Conservation (phyloP, 2,888 invertebrate genomes). For the Zeuzera pyrina region DNA sequence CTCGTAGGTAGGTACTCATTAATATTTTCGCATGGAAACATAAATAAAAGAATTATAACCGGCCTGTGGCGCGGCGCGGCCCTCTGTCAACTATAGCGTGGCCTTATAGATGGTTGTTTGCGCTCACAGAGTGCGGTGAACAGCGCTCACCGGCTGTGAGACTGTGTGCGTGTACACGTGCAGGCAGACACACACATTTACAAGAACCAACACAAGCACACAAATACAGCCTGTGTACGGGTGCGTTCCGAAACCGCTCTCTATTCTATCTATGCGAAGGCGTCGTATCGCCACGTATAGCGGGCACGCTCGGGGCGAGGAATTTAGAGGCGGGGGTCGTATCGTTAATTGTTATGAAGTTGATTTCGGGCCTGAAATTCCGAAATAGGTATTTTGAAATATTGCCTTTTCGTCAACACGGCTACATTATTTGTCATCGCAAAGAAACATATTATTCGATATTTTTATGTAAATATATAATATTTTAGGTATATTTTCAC, state of each 20-base stretch:
- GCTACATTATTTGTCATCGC: slow-evolving; percentile 23
- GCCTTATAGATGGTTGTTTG: slow-evolving; percentile 75
- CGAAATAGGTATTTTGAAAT: slow-evolving; percentile 71
- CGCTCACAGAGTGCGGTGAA: slow-evolving; percentile 75
- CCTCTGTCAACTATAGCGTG: slow-evolving; percentile 72
- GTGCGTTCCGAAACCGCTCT: slow-evolving; percentile 74
- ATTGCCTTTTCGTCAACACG: slow-evolving; percentile 54
- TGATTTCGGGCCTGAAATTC: slow-evolving; percentile 73
- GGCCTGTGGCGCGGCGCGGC: slow-evolving; percentile 55
- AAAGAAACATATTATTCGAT: slow-evolving; percentile 6
- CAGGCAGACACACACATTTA: slow-evolving; percentile 29
- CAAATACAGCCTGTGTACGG: slow-evolving; percentile 41
- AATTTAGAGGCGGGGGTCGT: slow-evolving; percentile 74
- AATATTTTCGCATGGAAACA: no score
- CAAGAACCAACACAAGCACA: slow-evolving; percentile 26
- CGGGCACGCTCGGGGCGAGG: slow-evolving; percentile 72
- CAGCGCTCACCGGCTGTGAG: slow-evolving; percentile 67
- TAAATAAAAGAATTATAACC: slow-evolving; percentile 29
- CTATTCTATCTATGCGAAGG: slow-evolving; percentile 74
- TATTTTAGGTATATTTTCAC: no score
- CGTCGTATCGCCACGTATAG: slow-evolving; percentile 63
- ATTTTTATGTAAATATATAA: not conserved
- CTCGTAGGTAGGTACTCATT: no score
- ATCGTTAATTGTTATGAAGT: slow-evolving; percentile 74
- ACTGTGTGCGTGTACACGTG: slow-evolving; percentile 51